Percentiles rank a stretch among this genome's conserved stretches.
Evolutionary conservation across 2,797 vertebrate genomes (phyloP).

Genomic region (Epinephelus coioides): DNA sequence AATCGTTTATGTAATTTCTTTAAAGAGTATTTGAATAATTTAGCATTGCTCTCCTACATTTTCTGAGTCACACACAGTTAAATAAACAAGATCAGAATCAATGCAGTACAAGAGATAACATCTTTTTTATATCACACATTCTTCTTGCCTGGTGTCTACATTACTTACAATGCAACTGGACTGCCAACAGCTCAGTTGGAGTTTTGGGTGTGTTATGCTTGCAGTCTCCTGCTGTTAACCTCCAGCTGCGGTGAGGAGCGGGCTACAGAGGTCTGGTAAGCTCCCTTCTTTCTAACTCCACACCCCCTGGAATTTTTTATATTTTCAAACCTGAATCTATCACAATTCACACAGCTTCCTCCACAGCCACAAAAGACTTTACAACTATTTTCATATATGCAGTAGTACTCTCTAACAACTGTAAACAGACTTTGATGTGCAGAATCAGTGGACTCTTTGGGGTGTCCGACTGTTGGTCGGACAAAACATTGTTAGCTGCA

Average conservation of each 20-base stretch:
- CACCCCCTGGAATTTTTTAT: neutral
- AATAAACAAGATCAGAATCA: neutral
- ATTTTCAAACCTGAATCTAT: neutral
- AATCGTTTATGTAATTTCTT: neutral
- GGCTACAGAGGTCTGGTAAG: neutral
- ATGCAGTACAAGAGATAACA: neutral
- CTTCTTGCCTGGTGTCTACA: neutral
- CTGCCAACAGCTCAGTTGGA: neutral
- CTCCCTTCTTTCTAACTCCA: neutral
- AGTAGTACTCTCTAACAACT: too few species aligned
- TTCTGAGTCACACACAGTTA: neutral
- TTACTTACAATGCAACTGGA: neutral
- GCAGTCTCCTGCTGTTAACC: neutral
- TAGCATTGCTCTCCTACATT: too few species aligned
- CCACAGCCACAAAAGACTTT: neutral
- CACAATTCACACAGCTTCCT: neutral
- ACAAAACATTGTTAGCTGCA: neutral
- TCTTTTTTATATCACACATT: neutral
- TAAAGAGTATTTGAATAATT: neutral
- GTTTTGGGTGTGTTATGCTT: neutral
- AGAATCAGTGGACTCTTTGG: too few species aligned
- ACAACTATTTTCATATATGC: too few species aligned
- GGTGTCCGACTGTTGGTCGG: neutral
- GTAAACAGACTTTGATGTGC: too few species aligned
- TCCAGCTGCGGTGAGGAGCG: neutral